Evolutionary conservation across 2,888 invertebrate genomes (phyloP).

Genomic region (Odontocolon sp.): DNA sequence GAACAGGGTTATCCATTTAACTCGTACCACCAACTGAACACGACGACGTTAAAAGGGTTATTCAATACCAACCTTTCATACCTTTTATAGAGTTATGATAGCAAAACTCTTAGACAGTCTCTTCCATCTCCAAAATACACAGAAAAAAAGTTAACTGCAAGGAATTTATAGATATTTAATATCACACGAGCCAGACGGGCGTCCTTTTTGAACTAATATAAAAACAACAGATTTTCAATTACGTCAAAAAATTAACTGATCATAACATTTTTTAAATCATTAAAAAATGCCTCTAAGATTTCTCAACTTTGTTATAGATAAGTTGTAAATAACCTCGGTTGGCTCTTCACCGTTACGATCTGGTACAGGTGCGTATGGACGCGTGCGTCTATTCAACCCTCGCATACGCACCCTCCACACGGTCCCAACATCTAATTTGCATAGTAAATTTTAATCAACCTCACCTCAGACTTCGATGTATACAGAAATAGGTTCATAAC

Average conservation of each 20-base stretch:
- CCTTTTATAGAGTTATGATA: not conserved
- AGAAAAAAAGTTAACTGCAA: no score
- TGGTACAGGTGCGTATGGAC: not conserved
- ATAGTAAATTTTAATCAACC: conserved; percentile 74
- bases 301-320: no score
- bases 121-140: no score
- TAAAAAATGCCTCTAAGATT: no score
- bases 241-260: no score
- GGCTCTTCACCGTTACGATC: no score
- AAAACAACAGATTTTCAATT: no score
- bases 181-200: no score
- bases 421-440: conserved; percentile 71
- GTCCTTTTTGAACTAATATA: no score
- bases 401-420: conserved; percentile 4
- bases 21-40: not conserved
- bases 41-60: conserved; percentile 32
- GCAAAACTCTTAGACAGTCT: not conserved
- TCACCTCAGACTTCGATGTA: conserved; percentile 64
- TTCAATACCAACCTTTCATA: conserved; percentile 8
- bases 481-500: conserved; percentile 14
- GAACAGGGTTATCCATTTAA: conserved; percentile 7
- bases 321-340: no score
- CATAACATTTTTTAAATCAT: no score
- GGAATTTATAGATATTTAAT: no score
- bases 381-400: conserved; percentile 7